Evolutionary conservation across 2,113 vertebrate species (phyloP), one percentile per base, ranked within the genome.

Genomic region (Propithecus coquereli): DNA sequence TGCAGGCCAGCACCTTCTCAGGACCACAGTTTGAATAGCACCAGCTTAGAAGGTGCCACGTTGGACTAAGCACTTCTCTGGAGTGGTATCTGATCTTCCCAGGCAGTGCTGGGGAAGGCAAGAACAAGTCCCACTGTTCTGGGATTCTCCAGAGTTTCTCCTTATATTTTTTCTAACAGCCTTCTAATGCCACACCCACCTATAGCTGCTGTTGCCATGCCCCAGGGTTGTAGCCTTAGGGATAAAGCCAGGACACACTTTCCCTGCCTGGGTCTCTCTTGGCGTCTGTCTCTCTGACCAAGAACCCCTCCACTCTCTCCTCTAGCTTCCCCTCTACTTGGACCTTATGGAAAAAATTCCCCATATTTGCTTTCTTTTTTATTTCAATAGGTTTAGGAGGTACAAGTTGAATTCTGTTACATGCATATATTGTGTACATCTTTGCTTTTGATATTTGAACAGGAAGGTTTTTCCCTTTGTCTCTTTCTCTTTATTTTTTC

Each of bases 401-500:
- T 30, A 27, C 10, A 63, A 30, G 61, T 63, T 30, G 61, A 63
- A 30, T 30, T 63, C 11, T 63, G 61, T 30, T 63, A 63, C 61
- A 63, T 30, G 27, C 30, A 13, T 63, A 63, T 11, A 25, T 63
- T 30, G 23, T 30, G 10, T 27, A 30, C 16, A 20, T 84, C 87
- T 86, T 93, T 94, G 16, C 63, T 95, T 97, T 92, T 74, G 16
- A 8, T 71, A 81, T 12, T n/a, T 70, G 59, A 90, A 74, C 20
- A 92, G 9, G 2, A 88, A 5, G 25, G 1, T 66, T 40, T 32
- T 16, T 66, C 11, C 6, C 37, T 23, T 65, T n/a, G 9, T 8
- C 25, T 20, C 34, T 76, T 47, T n/a, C 10, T 77, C 5, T 82
- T 30, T 47, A 27, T 43, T 32, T 80, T 14, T 30, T 8, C 5